Percentiles rank a stretch among this genome's conserved stretches.
These are phyloP conservation scores for Melanotaenia parkinsoni DNA, from an alignment of 2,797 vertebrate species.

Conservation along the genomic window DNA sequence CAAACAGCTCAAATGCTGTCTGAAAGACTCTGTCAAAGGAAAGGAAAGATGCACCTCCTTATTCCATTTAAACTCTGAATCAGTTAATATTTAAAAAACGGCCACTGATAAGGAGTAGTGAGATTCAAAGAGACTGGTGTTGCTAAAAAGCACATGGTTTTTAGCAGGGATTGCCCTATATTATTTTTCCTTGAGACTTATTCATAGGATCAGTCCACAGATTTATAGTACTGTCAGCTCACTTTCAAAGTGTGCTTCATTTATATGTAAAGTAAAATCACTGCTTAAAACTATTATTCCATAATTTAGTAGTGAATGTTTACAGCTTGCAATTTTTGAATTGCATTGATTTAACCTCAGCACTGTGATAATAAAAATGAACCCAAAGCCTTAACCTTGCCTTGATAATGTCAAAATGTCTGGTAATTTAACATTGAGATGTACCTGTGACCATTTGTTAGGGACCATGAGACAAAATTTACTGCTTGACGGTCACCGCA, in stretches of 20 bases:
- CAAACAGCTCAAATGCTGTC: conserved; percentile 43
- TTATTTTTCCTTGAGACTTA: conserved; percentile 27
- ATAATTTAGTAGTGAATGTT: conserved; percentile 1
- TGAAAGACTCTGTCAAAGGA: conserved; percentile 11
- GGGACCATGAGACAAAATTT: conserved; percentile 53
- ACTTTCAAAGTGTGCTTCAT: conserved; percentile 8
- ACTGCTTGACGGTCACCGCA: conserved; percentile 61
- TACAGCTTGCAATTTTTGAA: neutral
- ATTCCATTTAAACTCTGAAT: conserved; percentile 28
- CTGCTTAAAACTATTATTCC: neutral
- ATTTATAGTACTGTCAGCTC: conserved; percentile 14
- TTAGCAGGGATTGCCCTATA: conserved; percentile 16
- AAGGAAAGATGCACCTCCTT: conserved; percentile 17
- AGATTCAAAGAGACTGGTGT: conserved; percentile 38
- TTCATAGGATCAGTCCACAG: conserved; percentile 21
- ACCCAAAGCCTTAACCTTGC: conserved; percentile 27
- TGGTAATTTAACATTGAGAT: conserved; percentile 38
- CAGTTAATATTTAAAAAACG: conserved; percentile 38
- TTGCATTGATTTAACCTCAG: neutral
- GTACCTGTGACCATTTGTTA: conserved; percentile 54
- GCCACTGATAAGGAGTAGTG: conserved; percentile 45
- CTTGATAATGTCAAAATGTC: conserved; percentile 37
- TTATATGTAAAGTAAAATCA: conserved; percentile 5
- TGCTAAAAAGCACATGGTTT: conserved; percentile 8
- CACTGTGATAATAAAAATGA: conserved; percentile 4